phyloP scores from a whole-genome alignment of 2,113 vertebrate genomes.

The Microcebus tavaratra region DNA sequence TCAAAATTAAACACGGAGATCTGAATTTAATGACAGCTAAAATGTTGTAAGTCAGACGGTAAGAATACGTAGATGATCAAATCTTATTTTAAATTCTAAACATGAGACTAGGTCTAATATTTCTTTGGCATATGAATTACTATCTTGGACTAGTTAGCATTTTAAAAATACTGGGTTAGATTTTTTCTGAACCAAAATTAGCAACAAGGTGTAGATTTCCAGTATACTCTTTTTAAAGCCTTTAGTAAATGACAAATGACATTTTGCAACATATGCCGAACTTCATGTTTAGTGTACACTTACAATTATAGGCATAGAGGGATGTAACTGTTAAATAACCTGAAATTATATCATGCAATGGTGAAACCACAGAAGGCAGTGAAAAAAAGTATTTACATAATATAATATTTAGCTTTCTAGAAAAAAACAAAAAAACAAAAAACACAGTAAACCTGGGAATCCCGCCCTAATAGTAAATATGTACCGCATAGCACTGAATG shows the following conservation, averaged over 20 bases:
- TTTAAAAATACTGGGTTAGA: slow-evolving; percentile 59
- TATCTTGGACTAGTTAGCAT: slow-evolving; percentile 81
- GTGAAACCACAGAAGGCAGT: slow-evolving; percentile 72
- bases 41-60: background rate
- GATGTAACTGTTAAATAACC: slow-evolving; percentile 72
- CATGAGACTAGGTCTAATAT: slow-evolving; percentile 83
- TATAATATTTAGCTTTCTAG: slow-evolving; percentile 68
- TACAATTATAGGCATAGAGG: slow-evolving; percentile 66
- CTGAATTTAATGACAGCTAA: slow-evolving; percentile 55
- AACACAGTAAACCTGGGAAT: slow-evolving; percentile 78
- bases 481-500: slow-evolving; percentile 80
- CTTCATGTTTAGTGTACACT: slow-evolving; percentile 63
- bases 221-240: slow-evolving; percentile 61
- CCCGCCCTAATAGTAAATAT: slow-evolving; percentile 82
- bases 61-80: slow-evolving; percentile 38
- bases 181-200: slow-evolving; percentile 72
- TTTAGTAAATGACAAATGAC: slow-evolving; percentile 76
- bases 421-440: slow-evolving; percentile 65
- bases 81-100: slow-evolving; percentile 68
- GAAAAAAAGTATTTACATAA: slow-evolving; percentile 79
- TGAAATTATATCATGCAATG: slow-evolving; percentile 74
- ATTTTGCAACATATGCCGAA: slow-evolving; percentile 74
- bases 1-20: slow-evolving; percentile 65
- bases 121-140: slow-evolving; percentile 93
- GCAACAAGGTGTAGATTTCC: slow-evolving; percentile 76